Evolutionary conservation across 2,113 vertebrate genomes (phyloP).

Genomic region (Perccottus glenii): DNA sequence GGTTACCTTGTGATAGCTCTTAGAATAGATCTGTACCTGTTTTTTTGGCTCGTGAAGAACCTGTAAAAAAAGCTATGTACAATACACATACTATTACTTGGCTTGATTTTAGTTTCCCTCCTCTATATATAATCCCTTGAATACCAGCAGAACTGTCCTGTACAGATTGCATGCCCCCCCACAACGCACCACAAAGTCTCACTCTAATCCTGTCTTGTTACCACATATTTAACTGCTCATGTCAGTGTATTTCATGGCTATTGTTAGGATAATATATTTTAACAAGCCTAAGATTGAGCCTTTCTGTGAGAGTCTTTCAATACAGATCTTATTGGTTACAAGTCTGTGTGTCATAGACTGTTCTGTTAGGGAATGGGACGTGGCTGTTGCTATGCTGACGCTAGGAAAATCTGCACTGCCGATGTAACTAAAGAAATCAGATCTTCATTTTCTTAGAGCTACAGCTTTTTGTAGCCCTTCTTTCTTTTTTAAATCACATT

Average conservation of each 20-base stretch:
- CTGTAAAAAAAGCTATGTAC: slow-evolving; percentile 4
- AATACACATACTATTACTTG: not conserved
- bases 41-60: not conserved
- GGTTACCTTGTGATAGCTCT: not conserved
- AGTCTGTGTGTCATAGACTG: slow-evolving; percentile 69
- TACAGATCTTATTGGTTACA: slow-evolving; percentile 76
- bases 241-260: slow-evolving; percentile 42
- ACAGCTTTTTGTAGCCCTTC: slow-evolving; percentile 40
- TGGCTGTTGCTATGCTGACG: slow-evolving; percentile 78
- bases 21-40: not conserved
- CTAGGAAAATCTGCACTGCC: slow-evolving; percentile 71
- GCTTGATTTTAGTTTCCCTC: slow-evolving; percentile 28
- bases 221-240: slow-evolving; percentile 42
- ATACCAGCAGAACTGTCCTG: slow-evolving; percentile 39
- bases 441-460: slow-evolving; percentile 63
- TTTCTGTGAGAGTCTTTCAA: slow-evolving; percentile 54
- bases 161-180: slow-evolving; percentile 12
- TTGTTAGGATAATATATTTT: slow-evolving; percentile 44
- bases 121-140: slow-evolving; percentile 46
- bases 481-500: slow-evolving; percentile 30
- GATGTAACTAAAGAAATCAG: slow-evolving; percentile 70
- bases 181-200: slow-evolving; percentile 13
- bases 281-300: slow-evolving; percentile 41
- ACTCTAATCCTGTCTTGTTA: slow-evolving; percentile 67
- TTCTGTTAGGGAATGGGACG: slow-evolving; percentile 70